A percentile compares a stretch with the other conserved stretches of the same genome.
Evolutionary conservation across 2,888 invertebrate genomes (phyloP).

Genomic region (Hymenopus coronatus): DNA sequence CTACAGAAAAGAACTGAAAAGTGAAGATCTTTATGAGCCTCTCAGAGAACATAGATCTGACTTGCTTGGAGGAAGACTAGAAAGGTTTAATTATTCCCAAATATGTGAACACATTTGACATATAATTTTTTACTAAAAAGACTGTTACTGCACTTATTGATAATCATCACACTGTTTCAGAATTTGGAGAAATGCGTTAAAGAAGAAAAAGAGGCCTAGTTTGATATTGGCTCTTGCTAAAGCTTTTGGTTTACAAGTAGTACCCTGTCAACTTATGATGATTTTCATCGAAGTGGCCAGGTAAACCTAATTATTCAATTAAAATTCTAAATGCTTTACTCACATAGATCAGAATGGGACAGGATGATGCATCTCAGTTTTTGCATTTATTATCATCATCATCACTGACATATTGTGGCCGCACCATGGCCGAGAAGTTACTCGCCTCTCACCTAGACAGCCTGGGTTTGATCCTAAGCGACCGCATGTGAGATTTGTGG

Average conservation of each 20-base stretch:
- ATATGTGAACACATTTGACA: neutral
- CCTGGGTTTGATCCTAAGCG: too few species aligned
- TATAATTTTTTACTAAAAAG: neutral
- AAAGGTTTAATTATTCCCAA: conserved; percentile 36
- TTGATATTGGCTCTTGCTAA: neutral
- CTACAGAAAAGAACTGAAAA: conserved; percentile 38
- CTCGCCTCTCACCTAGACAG: too few species aligned
- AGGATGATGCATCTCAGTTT: too few species aligned
- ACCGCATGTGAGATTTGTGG: too few species aligned
- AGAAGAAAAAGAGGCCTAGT: neutral
- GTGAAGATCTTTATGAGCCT: conserved; percentile 38
- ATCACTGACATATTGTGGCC: too few species aligned
- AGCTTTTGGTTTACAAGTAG: neutral
- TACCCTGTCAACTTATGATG: neutral
- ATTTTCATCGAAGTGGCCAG: neutral
- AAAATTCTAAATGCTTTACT: too few species aligned
- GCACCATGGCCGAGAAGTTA: too few species aligned
- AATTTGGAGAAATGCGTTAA: neutral
- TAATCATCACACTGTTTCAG: neutral
- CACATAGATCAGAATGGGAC: too few species aligned
- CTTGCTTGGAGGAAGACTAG: conserved; percentile 37
- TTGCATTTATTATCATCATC: too few species aligned
- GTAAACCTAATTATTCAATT: neutral
- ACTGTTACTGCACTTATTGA: neutral
- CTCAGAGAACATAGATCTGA: conserved; percentile 38